Evolutionary conservation across 1,140 invertebrate species (phyloP), one percentile per base, ranked within the genome.

Genomic region (Aphidius gifuensis): DNA sequence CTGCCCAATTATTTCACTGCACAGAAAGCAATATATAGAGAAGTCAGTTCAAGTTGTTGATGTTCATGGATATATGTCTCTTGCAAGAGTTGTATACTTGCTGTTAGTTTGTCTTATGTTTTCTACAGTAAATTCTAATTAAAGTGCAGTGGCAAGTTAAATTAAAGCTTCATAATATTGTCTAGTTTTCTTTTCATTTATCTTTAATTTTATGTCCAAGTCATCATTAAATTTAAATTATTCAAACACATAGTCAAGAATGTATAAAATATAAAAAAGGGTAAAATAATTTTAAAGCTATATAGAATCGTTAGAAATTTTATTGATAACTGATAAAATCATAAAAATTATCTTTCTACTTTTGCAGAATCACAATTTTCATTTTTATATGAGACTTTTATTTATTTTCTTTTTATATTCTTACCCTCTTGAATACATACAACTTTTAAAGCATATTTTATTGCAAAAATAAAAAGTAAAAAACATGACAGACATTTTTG

Each of bases 101-200:
- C 55, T 43, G 62, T 67, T 65, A 57, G 66, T 60, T 53, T 46
- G 66, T 64, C 61, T 64, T 2, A 67, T 65, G 61, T 67, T 64
- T 66, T 61, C 66, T 67, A 64, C 64, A 66, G 61, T 61, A 65
- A 66, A 68, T 63, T 68, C 69, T 70, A 70, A 70, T 70, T 70
- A 70, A 68, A 70, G 67, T 65, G 61, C 61, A 70, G 66, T 64
- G 45, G 63, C 61, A 69, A 69, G 65, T 69, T 69, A 69, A 69
- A 69, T 69, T 69, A 67, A 69, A 69, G 67, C 61, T 65, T 58
- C 65, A 69, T 69, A 69, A 69, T 69, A 63, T 69, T 69, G 61
- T 65, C 55, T 50, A 54, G n/a, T 32, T 62, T 47, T 43, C 39
- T 47, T 21, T 44, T 42, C 38, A 5, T 45, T 21, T 46, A 23